These are phyloP conservation scores for Nothoprocta pentlandii DNA, from an alignment of 2,113 vertebrate species.

Conservation along the genomic window DNA sequence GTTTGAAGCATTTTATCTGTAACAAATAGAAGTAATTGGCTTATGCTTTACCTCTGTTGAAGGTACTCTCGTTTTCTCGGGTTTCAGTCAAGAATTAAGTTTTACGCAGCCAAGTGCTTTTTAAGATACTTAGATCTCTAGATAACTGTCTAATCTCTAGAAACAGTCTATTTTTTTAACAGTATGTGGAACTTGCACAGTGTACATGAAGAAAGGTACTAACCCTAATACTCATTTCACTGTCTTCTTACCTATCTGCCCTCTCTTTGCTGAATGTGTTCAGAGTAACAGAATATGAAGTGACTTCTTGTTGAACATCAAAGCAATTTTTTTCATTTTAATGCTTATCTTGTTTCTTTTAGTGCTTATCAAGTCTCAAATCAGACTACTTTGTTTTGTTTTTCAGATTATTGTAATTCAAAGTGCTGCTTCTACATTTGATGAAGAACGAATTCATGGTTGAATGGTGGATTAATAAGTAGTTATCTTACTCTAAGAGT, in stretches of 20 bases:
- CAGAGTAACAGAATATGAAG: neutral
- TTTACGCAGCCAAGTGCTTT: neutral
- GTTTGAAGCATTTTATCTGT: neutral
- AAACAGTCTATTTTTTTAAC: no score
- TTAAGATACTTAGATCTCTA: neutral
- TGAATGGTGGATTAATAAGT: slow-evolving; percentile 75
- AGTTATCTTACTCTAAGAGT: slow-evolving; percentile 38
- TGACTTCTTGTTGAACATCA: neutral
- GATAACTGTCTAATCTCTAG: neutral
- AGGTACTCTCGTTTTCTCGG: neutral
- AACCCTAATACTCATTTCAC: neutral
- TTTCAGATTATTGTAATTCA: slow-evolving; percentile 74
- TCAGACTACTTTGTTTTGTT: slow-evolving; percentile 26
- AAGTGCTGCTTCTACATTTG: slow-evolving; percentile 38
- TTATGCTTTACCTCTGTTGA: neutral
- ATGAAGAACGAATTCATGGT: slow-evolving; percentile 24
- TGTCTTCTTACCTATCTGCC: rapidly evolving
- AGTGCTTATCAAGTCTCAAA: neutral
- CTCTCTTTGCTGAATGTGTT: neutral
- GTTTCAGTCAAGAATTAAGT: neutral
- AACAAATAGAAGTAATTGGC: neutral
- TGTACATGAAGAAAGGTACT: neutral
- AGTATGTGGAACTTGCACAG: neutral
- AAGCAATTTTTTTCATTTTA: neutral
- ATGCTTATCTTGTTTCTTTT: neutral